A percentile compares a stretch with the other conserved stretches of the same genome.
These are phyloP conservation scores for Oncorhynchus mykiss DNA, from an alignment of 2,113 vertebrate genomes.

Conservation along the genomic window DNA sequence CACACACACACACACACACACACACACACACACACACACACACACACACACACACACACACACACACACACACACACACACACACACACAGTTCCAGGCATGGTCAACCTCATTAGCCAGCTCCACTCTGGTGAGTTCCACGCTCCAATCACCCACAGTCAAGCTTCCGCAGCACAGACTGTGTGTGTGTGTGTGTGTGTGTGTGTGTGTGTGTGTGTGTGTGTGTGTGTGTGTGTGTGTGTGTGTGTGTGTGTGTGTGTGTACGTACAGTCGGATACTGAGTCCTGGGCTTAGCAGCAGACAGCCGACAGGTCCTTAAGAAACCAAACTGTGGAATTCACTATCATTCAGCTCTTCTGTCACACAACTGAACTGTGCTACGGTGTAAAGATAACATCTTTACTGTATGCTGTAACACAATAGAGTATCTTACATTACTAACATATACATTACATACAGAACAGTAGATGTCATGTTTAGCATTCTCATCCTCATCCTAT, in stretches of 20 bases:
- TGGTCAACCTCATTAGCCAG: conserved; percentile 53
- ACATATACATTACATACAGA: not conserved
- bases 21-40: not conserved
- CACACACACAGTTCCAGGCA: conserved; percentile 11
- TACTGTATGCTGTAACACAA: not conserved
- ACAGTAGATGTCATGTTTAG: no score
- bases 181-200: no score
- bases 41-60: not conserved
- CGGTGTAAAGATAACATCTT: not conserved
- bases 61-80: not conserved
- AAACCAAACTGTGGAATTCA: not conserved
- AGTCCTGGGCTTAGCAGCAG: not conserved
- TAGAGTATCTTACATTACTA: not conserved
- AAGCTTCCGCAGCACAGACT: not conserved
- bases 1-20: conserved; percentile 7
- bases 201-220: no score
- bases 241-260: no score
- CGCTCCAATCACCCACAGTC: not conserved
- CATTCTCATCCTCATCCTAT: no score
- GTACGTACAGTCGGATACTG: not conserved
- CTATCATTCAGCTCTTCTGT: not conserved
- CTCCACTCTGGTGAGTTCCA: conserved; percentile 44
- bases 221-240: no score
- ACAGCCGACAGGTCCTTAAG: not conserved
- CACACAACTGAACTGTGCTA: not conserved